Conservation (phyloP, 2,888 invertebrate genomes). For the Melanostoma mellinum region DNA sequence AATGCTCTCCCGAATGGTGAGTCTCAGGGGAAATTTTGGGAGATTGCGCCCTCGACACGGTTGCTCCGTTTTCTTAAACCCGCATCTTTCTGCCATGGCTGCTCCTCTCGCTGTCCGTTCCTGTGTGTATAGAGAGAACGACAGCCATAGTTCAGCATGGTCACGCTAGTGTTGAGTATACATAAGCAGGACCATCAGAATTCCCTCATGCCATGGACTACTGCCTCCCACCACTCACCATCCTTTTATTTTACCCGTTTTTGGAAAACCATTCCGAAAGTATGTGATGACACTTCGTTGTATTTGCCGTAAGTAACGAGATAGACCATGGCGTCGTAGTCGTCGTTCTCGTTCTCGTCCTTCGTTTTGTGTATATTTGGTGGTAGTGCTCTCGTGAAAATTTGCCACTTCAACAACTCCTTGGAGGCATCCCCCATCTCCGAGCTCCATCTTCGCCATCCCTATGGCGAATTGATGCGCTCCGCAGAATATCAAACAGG, state of each 20-base stretch:
- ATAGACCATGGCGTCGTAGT: conserved; percentile 72
- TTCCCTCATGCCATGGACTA: conserved; percentile 4
- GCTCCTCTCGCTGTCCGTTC: conserved; percentile 7
- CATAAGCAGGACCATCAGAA: conserved; percentile 34
- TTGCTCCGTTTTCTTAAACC: conserved; percentile 66
- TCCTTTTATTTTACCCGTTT: conserved; percentile 65
- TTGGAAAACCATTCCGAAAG: conserved; percentile 73
- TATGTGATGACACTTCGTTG: conserved; percentile 72
- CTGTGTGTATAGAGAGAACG: conserved; percentile 57
- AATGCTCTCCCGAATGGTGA: conserved; percentile 3
- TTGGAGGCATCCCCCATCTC: conserved; percentile 76
- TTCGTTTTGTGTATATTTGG: conserved; percentile 56
- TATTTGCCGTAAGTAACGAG: conserved; percentile 74
- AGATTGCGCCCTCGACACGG: conserved; percentile 70
- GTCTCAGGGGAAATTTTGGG: conserved; percentile 71
- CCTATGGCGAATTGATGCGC: conserved; percentile 68
- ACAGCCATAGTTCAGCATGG: conserved; percentile 64
- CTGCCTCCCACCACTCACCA: conserved; percentile 11
- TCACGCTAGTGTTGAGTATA: conserved; percentile 60
- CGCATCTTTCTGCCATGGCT: conserved; percentile 23
- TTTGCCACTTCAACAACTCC: conserved; percentile 82
- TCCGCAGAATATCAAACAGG: conserved; percentile 70
- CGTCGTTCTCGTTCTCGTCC: conserved; percentile 62
- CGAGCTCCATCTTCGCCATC: conserved; percentile 47
- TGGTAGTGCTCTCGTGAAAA: conserved; percentile 77